phyloP scores from a whole-genome alignment of 2,888 invertebrate genomes.

The Zonitis immaculata region DNA sequence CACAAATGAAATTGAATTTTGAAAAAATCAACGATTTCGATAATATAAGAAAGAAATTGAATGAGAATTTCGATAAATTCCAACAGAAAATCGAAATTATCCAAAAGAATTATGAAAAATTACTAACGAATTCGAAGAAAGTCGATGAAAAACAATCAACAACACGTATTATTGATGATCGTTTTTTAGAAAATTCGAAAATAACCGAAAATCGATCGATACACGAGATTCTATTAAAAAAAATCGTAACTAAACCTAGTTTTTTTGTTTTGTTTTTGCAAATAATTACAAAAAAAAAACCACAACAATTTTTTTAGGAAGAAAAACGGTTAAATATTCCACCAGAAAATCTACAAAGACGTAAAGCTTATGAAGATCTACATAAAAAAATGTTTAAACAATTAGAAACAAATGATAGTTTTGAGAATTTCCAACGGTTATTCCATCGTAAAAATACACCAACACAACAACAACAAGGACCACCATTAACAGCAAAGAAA shows the following conservation, averaged over 20 bases:
- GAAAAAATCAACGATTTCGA: slow-evolving; percentile 7
- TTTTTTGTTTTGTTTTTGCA: too few species aligned
- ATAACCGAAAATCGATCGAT: too few species aligned
- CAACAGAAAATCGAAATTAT: slow-evolving; percentile 24
- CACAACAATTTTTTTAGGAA: too few species aligned
- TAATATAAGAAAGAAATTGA: slow-evolving; percentile 5
- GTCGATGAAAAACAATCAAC: too few species aligned
- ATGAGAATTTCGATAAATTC: slow-evolving; percentile 14
- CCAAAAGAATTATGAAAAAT: slow-evolving; percentile 10
- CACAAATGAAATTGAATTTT: background rate
- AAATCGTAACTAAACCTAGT: too few species aligned
- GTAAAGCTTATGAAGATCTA: slow-evolving; percentile 31
- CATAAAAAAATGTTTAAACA: slow-evolving; percentile 31
- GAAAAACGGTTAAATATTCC: background rate
- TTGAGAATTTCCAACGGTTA: slow-evolving; percentile 33
- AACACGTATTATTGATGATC: too few species aligned
- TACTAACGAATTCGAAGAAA: background rate
- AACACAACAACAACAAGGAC: background rate
- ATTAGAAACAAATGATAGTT: slow-evolving; percentile 36
- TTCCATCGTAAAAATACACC: slow-evolving; percentile 15
- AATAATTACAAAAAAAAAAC: too few species aligned
- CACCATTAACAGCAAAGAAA: slow-evolving; percentile 9
- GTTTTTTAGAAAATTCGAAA: too few species aligned
- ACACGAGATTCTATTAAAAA: too few species aligned
- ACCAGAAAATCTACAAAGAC: slow-evolving; percentile 28